phyloP scores from a whole-genome alignment of 2,113 vertebrate genomes.

The Malaclemys terrapin region DNA sequence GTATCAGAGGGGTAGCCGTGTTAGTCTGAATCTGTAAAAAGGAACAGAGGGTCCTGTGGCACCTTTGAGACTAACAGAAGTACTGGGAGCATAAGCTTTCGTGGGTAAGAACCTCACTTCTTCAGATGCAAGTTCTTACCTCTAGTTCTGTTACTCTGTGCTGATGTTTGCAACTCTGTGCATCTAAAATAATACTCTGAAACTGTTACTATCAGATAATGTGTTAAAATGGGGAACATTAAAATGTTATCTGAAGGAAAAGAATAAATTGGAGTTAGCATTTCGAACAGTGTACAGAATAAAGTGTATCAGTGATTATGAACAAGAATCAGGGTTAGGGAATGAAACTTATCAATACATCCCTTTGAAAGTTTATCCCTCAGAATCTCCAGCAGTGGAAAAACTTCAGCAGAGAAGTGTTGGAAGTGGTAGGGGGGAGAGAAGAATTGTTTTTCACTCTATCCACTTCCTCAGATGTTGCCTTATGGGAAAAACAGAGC shows the following conservation, averaged over 20 bases:
- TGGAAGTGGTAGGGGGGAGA: background rate
- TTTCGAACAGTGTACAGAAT: background rate
- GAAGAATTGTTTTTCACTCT: background rate
- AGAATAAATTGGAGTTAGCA: background rate
- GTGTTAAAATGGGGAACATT: background rate
- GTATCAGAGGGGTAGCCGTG: no score
- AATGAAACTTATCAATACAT: background rate
- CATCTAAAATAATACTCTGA: background rate
- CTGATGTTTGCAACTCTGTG: background rate
- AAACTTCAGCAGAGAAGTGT: background rate
- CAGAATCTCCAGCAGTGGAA: background rate
- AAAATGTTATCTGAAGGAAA: background rate
- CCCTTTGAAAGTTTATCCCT: conserved; percentile 23
- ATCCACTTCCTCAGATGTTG: background rate
- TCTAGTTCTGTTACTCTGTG: background rate
- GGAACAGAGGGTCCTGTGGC: no score
- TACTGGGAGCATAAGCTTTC: no score
- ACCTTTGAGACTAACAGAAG: no score
- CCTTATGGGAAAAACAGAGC: conserved; percentile 25
- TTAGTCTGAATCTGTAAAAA: no score
- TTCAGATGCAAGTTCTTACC: no score
- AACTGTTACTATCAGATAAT: background rate
- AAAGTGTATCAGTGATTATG: background rate
- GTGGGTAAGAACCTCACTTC: no score
- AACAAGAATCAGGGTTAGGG: background rate